Base-by-base conservation (phyloP, 2,888 invertebrate genomes). In the Pristionchus entomophagus region DNA sequence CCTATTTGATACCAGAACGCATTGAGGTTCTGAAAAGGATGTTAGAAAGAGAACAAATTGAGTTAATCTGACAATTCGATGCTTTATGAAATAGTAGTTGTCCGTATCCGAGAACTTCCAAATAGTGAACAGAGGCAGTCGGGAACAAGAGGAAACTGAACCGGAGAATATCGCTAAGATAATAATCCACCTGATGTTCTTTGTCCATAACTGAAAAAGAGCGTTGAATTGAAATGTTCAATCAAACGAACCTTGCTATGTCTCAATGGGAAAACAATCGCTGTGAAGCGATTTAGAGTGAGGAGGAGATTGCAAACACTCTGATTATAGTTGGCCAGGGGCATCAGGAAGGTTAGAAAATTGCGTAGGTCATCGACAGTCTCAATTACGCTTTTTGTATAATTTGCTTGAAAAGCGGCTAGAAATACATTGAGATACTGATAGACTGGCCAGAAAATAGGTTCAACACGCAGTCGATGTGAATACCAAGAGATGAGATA, bases 1-100 rank as follows among this genome's bases (percentile, higher is more conserved):
- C 73, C 73, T n/a, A 73, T 73, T 45, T 73, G 73, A 26, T 73
- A 73, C 73, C 73, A 73, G 73, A 73, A 73, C 6, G 73, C 73
- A n/a, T 41, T 41, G 73, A 73, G 73, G 32, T 73, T 73, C 73
- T 73, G 41, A 1, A 69, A 69, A 35, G 32, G 32, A 14, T 14
- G 29, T 0, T 2, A 32, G 26, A 14, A 1, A 12, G 3, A 65
- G 45, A 65, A 35, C 22, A 45, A 35, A 65, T 19, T 14, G 22
- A 8, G 29, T 14, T 38, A 22, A 8, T 38, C 73, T n/a, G 3
- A 73, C 73, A 0, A 73, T 73, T 0, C 0, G 12, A 45, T 73
- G 73, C 19, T 73, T 6, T 3, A 73, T 73, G n/a, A 45, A 26
- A 26, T 73, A 73, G 41, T 22, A 10, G 3, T 73, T 73, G 41